Base-by-base conservation (phyloP, 1,140 invertebrate genomes). In the Pachypsylla venusta region DNA sequence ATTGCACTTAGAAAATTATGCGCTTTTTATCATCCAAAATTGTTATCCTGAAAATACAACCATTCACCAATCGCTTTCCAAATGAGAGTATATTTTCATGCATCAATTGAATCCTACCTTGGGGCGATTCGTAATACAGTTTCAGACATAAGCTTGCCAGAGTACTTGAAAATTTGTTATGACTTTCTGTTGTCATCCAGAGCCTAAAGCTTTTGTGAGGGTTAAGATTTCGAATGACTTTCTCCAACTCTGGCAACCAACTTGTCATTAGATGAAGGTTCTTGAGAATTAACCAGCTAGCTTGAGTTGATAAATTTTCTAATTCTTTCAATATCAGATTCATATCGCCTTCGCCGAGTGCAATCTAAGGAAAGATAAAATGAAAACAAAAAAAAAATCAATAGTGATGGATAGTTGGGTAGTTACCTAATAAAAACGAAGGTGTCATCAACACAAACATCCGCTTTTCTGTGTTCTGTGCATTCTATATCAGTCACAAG, bases 231-330 rank as follows among this genome's bases (percentile, higher is more conserved):
- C 80, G 76, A 0, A 90, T 73, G 64, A 83, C 79, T 66, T 89
- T 80, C 60, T 89, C 84, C 28, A 94, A 70, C 19, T 75, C 69
- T 1, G 81, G 80, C 1, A 94, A 69, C 82, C 87, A 93, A 26
- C 79, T 75, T 0, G 82, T 81, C 13, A 90, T 84, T 13, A 96
- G 73, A 70, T 96, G 93, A 0, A 95, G 74, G 72, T 96, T 96
- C 70, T 92, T 93, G 26, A 94, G 69, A 53, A 85, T 80, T 2
- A 91, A 67, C 88, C 89, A 92, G 16, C 77, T 71, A 2, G 85
- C 85, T 60, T 77, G 72, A 57, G 71, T 69, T 16, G 76, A 67
- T 65, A 76, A 53, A 28, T 60, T 25, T 2, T 53, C n/a, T 26
- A 69, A 59, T 10, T 57, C 14, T 60, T 76, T 73, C 1, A 87